Conservation (phyloP, 2,888 invertebrate species). For the Orchesella flavescens region DNA sequence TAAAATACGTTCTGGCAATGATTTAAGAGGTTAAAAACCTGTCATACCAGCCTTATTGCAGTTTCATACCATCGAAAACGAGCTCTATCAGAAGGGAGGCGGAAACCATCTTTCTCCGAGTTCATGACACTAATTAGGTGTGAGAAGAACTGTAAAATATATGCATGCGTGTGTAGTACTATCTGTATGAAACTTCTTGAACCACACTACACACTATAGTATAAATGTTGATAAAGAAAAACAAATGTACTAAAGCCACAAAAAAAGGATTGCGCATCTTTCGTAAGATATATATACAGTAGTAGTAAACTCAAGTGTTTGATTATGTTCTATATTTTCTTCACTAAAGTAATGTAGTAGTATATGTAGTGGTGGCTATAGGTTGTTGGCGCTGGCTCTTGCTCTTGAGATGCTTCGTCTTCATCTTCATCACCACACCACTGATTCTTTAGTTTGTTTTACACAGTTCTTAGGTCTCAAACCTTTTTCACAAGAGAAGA, state of each 20-base stretch:
- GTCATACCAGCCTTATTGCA: constrained; percentile 49
- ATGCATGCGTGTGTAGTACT: neutral
- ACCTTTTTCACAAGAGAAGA: neutral
- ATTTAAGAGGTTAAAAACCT: constrained; percentile 55
- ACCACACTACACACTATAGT: neutral
- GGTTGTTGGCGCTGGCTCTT: no score
- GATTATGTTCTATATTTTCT: constrained; percentile 7
- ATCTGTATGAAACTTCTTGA: neutral
- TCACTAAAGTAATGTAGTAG: neutral
- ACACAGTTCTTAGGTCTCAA: neutral
- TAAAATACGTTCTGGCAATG: constrained; percentile 56
- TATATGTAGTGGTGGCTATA: no score
- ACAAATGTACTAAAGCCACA: neutral
- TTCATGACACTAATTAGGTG: constrained; percentile 60
- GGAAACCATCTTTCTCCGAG: constrained; percentile 54
- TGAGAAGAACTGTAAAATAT: constrained; percentile 41
- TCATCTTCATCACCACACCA: no score
- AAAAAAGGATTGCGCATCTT: neutral
- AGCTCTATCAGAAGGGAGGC: constrained; percentile 32
- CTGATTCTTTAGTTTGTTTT: neutral
- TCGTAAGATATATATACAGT: neutral
- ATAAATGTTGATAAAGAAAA: neutral
- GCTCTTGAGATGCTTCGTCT: no score
- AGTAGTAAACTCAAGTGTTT: neutral
- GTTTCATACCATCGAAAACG: constrained; percentile 27